Conservation (phyloP, 1,140 invertebrate species). For the Sitophilus oryzae region DNA sequence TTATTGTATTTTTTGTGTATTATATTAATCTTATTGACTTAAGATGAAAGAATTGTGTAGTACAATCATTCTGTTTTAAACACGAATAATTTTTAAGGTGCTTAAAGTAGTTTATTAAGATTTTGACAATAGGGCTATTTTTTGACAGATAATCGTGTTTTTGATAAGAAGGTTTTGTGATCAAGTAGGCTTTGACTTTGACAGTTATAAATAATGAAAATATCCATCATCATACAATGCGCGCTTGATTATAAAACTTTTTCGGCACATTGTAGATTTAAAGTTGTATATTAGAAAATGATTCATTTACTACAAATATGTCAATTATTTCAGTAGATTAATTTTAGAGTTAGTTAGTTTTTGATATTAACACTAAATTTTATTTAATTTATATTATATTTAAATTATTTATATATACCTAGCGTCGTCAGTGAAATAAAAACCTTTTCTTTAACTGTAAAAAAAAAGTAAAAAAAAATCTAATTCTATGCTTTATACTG, state of each 20-base stretch:
- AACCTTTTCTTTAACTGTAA: too few relatives aligned
- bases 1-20: too few relatives aligned
- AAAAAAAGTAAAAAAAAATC: too few relatives aligned
- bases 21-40: slow-evolving; percentile 3
- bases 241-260: too few relatives aligned
- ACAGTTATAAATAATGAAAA: too few relatives aligned
- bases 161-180: not conserved
- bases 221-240: too few relatives aligned
- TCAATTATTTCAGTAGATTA: not conserved
- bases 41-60: slow-evolving; percentile 10
- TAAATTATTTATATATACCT: too few relatives aligned
- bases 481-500: too few relatives aligned
- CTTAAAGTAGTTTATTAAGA: not conserved
- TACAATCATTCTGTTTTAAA: slow-evolving; percentile 5
- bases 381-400: too few relatives aligned
- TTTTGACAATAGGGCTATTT: not conserved
- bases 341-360: too few relatives aligned
- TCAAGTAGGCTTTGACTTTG: not conserved
- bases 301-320: not conserved
- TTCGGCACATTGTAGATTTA: slow-evolving; percentile 1
- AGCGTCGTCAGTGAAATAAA: too few relatives aligned
- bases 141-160: not conserved
- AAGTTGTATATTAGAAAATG: not conserved
- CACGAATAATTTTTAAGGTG: not conserved
- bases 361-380: too few relatives aligned